Percentiles rank a stretch among this genome's conserved stretches.
Conservation (phyloP, 2,113 vertebrate genomes). For the Astatoreochromis straeleni region DNA sequence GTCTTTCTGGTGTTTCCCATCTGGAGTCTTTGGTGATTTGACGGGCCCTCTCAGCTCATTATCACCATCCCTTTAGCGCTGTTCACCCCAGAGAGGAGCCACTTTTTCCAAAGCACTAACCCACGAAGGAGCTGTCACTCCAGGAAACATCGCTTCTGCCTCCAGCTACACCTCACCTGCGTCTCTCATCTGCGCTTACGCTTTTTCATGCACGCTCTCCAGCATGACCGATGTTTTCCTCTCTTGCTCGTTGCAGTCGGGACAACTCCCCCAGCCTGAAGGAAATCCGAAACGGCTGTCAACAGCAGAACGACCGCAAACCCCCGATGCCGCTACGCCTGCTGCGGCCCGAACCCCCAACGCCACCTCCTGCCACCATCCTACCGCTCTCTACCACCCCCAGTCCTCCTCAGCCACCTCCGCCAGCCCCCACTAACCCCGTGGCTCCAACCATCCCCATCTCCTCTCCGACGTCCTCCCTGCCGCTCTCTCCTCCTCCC, state of each 20-base stretch:
- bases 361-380: conserved; percentile 62
- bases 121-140: not conserved
- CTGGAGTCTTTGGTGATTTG: not conserved
- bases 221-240: not conserved
- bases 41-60: not conserved
- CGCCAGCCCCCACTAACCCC: conserved; percentile 61
- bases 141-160: not conserved
- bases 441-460: conserved; percentile 18
- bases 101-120: not conserved
- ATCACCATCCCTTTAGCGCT: not conserved
- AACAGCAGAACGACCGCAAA: conserved; percentile 93
- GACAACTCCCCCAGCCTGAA: conserved; percentile 98
- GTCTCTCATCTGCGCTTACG: not conserved
- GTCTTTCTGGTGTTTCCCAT: not conserved
- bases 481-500: conserved; percentile 74
- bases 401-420: conserved; percentile 7
- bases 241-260: conserved; percentile 68
- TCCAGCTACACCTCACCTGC: not conserved
- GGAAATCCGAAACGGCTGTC: conserved; percentile 96
- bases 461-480: conserved; percentile 26
- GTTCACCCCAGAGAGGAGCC: not conserved
- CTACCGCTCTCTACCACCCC: conserved; percentile 28
- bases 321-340: conserved; percentile 91
- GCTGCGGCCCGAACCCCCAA: conserved; percentile 86
- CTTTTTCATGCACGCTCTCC: not conserved